Conservation (phyloP, 2,888 invertebrate species). For the Andrena praecox region DNA sequence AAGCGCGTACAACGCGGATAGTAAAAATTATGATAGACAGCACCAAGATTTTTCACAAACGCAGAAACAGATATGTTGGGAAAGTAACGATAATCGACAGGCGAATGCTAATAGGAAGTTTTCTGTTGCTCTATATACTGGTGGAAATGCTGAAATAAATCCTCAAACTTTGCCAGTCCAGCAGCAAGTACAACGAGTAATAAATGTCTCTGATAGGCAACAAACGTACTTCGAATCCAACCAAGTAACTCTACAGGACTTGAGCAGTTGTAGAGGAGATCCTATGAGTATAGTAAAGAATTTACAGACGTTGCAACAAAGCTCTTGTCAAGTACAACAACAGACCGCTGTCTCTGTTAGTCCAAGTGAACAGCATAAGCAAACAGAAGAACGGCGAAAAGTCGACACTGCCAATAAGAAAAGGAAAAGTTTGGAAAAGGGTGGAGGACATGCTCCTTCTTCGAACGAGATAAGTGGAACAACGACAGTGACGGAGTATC, state of each 20-base stretch:
- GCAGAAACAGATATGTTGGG: constrained; percentile 84
- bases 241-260: constrained; percentile 89
- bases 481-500: constrained; percentile 85
- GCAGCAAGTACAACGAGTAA: constrained; percentile 84
- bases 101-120: constrained; percentile 75
- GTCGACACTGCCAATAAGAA: constrained; percentile 84
- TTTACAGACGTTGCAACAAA: constrained; percentile 87
- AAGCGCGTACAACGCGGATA: constrained; percentile 75
- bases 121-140: constrained; percentile 71
- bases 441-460: constrained; percentile 83
- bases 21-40: constrained; percentile 79
- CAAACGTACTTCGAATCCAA: constrained; percentile 89
- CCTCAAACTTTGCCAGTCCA: constrained; percentile 85
- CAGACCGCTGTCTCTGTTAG: constrained; percentile 80
- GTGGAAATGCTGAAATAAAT: constrained; percentile 85
- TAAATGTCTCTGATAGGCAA: constrained; percentile 87
- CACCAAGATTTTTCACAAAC: constrained; percentile 83
- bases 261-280: constrained; percentile 91
- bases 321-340: constrained; percentile 87
- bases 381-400: constrained; percentile 82
- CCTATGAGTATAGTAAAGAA: constrained; percentile 92
- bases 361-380: constrained; percentile 80
- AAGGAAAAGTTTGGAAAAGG: constrained; percentile 88
- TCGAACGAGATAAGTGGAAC: constrained; percentile 87
- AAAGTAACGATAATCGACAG: constrained; percentile 76